phyloP scores from a whole-genome alignment of 2,113 vertebrate genomes.

The Heloderma charlesbogerti region DNA sequence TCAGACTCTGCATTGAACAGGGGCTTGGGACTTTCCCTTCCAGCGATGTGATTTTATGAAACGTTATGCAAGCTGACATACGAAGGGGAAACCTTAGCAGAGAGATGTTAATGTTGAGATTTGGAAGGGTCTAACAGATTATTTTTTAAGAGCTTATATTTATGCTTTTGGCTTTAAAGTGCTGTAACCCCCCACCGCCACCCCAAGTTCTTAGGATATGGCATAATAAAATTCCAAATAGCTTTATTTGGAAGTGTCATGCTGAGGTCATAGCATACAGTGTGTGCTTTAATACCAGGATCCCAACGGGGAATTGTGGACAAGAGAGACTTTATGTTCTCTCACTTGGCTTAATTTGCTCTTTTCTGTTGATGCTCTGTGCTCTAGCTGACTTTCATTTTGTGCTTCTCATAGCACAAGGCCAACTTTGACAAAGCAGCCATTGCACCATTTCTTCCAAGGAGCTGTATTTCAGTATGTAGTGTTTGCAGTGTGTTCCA shows the following conservation, averaged over 20 bases:
- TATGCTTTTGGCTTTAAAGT: background rate
- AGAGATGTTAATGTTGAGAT: background rate
- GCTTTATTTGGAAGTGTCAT: background rate
- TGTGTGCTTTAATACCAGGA: background rate
- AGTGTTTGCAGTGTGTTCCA: slow-evolving; percentile 40
- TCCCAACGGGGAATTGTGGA: slow-evolving; percentile 30
- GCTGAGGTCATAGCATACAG: background rate
- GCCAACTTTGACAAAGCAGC: slow-evolving; percentile 51
- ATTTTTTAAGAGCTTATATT: background rate
- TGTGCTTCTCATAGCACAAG: slow-evolving; percentile 67
- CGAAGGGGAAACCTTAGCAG: background rate
- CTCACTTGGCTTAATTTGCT: slow-evolving; percentile 48
- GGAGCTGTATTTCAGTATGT: slow-evolving; percentile 57
- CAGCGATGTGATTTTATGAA: background rate
- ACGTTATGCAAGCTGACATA: background rate
- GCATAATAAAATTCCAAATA: background rate
- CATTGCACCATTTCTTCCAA: slow-evolving; percentile 58
- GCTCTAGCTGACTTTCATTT: slow-evolving; percentile 64
- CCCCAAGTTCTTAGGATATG: background rate
- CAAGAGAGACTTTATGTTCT: slow-evolving; percentile 33
- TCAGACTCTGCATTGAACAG: accelerated
- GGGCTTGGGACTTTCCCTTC: background rate
- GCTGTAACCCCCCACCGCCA: background rate
- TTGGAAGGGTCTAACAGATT: background rate
- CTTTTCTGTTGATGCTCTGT: slow-evolving; percentile 47